These are phyloP conservation scores for Spea hammondii DNA, from an alignment of 2,797 vertebrate genomes.

Conservation along the genomic window DNA sequence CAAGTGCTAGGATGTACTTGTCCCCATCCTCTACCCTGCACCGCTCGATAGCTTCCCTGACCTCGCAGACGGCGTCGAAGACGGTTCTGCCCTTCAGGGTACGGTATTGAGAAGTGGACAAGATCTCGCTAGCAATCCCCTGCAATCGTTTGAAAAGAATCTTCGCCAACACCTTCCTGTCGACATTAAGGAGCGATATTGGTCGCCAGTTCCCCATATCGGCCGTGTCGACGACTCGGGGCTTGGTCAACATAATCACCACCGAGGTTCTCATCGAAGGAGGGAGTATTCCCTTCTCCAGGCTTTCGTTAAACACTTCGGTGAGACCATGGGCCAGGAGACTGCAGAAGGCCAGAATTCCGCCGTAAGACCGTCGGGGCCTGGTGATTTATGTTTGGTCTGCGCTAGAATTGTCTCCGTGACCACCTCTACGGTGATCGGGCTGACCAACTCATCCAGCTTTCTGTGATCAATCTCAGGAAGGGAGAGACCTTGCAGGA, in stretches of 20 bases:
- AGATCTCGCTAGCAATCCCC: not conserved
- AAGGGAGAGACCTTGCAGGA: not conserved
- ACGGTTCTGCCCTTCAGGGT: not conserved
- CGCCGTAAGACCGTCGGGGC: not conserved
- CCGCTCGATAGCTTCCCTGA: not conserved
- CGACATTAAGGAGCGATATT: not conserved
- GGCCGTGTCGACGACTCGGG: not conserved
- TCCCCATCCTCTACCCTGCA: not conserved
- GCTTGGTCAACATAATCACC: not conserved
- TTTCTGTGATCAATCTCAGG: too few relatives aligned
- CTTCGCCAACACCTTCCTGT: not conserved
- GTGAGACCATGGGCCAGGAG: not conserved
- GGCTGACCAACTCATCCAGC: too few relatives aligned
- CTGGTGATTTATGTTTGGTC: not conserved
- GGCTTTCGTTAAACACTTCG: not conserved
- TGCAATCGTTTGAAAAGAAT: too few relatives aligned
- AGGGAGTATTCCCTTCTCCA: too few relatives aligned
- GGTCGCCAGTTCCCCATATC: not conserved
- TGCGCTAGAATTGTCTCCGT: too few relatives aligned
- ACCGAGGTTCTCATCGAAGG: not conserved
- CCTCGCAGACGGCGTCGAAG: constrained; percentile 1
- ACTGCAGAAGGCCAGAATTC: not conserved
- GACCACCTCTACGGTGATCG: too few relatives aligned
- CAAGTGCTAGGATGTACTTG: not conserved
- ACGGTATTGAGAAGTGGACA: not conserved